Evolutionary conservation across 2,113 vertebrate species (phyloP), one percentile per base, ranked within the genome.

Genomic region (Drymodes brunneopygia): DNA sequence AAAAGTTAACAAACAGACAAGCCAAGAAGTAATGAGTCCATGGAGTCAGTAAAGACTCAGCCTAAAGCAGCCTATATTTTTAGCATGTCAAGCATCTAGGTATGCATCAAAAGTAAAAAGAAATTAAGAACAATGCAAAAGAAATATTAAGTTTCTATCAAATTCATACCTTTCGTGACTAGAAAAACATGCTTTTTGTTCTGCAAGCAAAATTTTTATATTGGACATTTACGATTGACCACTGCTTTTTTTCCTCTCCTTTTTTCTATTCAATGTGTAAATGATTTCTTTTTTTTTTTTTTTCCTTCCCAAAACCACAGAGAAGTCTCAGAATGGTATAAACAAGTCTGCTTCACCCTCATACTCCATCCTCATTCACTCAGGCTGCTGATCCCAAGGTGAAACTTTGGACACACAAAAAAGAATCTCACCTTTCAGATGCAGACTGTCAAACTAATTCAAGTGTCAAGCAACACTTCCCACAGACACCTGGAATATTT

Each of bases 181-280:
- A 72, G 12, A 40, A 80, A 92, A 79, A 9, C 6, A 25, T 29
- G 9, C 7, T 9, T 56, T 89, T 61, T 58, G 1, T 54, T 73
- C 45, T 70, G 19, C 21, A 51, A 0, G 1, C 12, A 35, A 7
- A 7, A 29, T 45, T 42, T 90, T 89, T 21, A 33, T 38, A 45
- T 19, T 53, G 25, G 17, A 48, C 15, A 57, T 86, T 72, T 88
- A 69, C 9, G 65, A 12, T 3, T 66, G 38, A 15, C 9, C 6
- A 35, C 16, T 25, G 13, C 0, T 8, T 66, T 81, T 70, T 53
- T 4, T 2, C 7, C 1, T 31, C 16, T 60, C 10, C 48, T 50
- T 65, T 65, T n/a, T 65, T 12, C 2, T 64, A 48, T 45, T 17
- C 5, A 28, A 3, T 60, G 7, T 50, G 12, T 13, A 29, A 1